A percentile compares a stretch with the other conserved stretches of the same genome.
These are phyloP conservation scores for Sylvia atricapilla DNA, from an alignment of 2,113 vertebrate species.

Conservation along the genomic window DNA sequence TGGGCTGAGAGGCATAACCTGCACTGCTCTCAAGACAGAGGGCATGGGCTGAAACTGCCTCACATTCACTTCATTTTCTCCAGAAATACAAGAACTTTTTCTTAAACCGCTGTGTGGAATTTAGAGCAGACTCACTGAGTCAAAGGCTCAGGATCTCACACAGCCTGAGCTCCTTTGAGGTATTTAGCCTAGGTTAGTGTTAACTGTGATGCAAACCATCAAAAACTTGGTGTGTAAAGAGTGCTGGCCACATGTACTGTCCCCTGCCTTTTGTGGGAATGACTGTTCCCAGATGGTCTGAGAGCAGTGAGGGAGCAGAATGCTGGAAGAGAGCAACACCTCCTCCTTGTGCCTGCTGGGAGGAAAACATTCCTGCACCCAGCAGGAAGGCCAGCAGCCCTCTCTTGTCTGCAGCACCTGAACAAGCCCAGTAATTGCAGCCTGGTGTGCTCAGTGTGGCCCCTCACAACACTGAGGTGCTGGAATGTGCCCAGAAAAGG, in stretches of 20 bases:
- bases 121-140: not conserved
- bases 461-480: not conserved
- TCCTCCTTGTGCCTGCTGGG: conserved; percentile 32
- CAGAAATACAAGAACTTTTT: not conserved
- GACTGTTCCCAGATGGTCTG: not conserved
- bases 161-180: not conserved
- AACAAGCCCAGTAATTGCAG: not conserved
- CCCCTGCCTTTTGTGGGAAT: not conserved
- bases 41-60: not conserved
- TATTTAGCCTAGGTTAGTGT: not conserved
- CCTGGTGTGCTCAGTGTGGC: fast-evolving
- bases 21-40: not conserved
- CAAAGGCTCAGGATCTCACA: not conserved
- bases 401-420: not conserved
- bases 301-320: not conserved
- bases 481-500: not conserved
- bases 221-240: not conserved
- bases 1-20: not conserved
- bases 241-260: fast-evolving
- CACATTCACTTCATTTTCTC: not conserved
- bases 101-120: not conserved
- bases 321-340: not conserved
- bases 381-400: not conserved
- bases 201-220: not conserved
- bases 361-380: not conserved